These are phyloP conservation scores for Fundulus diaphanus DNA, from an alignment of 2,797 vertebrate genomes.

Conservation along the genomic window DNA sequence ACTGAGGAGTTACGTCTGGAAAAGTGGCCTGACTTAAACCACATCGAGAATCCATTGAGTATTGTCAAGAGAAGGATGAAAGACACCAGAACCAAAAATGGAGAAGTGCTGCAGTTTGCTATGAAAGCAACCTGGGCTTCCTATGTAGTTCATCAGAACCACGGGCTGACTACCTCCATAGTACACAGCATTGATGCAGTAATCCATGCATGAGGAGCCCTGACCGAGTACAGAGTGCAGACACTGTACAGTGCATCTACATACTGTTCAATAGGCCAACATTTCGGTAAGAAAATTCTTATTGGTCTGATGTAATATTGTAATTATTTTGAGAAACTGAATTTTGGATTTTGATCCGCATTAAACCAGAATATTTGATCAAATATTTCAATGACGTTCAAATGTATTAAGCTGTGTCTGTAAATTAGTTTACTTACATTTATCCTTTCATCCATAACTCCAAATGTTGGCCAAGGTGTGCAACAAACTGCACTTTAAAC, in stretches of 20 bases:
- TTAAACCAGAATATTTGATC: neutral
- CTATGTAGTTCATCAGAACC: neutral
- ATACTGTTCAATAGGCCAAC: neutral
- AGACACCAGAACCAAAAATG: too few relatives aligned
- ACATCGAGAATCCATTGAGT: too few relatives aligned
- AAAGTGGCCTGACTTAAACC: too few relatives aligned
- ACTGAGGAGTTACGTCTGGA: too few relatives aligned
- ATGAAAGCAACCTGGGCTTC: neutral
- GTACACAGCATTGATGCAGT: neutral
- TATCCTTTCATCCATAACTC: neutral
- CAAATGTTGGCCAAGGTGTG: neutral
- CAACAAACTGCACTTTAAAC: neutral
- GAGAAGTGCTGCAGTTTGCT: too few relatives aligned
- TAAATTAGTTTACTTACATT: neutral
- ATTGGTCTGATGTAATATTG: neutral
- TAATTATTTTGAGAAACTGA: neutral
- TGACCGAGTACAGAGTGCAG: neutral
- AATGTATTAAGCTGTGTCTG: neutral
- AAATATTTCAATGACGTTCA: neutral
- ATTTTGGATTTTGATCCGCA: neutral
- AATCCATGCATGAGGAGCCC: neutral
- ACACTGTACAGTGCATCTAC: neutral
- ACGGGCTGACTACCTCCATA: neutral
- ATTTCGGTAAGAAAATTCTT: neutral
- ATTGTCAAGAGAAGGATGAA: neutral